These are phyloP conservation scores for Propithecus coquereli DNA, from an alignment of 2,113 vertebrate species.

Conservation along the genomic window DNA sequence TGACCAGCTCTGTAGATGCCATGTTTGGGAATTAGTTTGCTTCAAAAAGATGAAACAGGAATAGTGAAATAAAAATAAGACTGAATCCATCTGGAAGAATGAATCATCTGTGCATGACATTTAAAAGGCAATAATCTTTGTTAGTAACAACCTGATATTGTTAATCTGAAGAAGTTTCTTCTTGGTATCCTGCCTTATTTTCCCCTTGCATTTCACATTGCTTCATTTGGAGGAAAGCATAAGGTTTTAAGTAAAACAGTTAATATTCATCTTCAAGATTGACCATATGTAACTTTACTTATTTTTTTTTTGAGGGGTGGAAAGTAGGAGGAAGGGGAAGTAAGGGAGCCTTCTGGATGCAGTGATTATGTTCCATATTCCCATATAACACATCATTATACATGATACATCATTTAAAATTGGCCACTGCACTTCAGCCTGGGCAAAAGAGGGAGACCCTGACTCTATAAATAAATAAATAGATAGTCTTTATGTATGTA, in stretches of 20 bases:
- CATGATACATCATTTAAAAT: background rate
- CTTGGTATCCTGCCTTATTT: background rate
- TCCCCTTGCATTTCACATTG: background rate
- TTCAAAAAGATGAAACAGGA: constrained; percentile 46
- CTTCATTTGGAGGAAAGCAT: background rate
- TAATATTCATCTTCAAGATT: constrained; percentile 5
- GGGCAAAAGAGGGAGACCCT: too few relatives aligned
- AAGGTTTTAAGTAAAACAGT: constrained; percentile 21
- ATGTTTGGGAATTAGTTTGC: constrained; percentile 53
- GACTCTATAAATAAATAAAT: too few relatives aligned
- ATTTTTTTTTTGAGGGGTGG: background rate
- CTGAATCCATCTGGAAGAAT: constrained; percentile 51
- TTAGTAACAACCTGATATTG: background rate
- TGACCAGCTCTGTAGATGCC: constrained; percentile 41
- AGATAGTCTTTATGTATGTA: too few relatives aligned
- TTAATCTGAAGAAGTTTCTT: constrained; percentile 9
- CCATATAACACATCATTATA: background rate
- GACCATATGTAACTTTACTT: background rate
- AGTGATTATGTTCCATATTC: background rate
- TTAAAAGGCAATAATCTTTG: constrained; percentile 53
- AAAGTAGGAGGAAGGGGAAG: background rate
- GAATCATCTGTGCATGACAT: constrained; percentile 45
- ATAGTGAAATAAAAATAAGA: constrained; percentile 41
- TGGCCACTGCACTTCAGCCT: background rate
- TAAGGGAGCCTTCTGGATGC: background rate